phyloP scores from a whole-genome alignment of 2,888 invertebrate genomes.

The Cephus pulcher region DNA sequence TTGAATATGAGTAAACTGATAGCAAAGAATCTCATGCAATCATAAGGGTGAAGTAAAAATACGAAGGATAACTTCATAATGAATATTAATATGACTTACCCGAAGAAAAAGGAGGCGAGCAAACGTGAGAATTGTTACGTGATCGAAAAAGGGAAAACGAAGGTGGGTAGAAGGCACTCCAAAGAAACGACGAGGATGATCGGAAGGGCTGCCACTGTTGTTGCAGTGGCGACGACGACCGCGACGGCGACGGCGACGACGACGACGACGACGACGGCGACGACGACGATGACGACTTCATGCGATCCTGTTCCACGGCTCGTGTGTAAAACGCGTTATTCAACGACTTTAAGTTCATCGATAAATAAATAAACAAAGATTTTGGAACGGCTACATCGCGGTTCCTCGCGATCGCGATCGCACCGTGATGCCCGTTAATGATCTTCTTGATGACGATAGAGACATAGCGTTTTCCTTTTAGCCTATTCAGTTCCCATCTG shows the following conservation, averaged over 20 bases:
- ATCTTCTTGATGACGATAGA: slow-evolving; percentile 29
- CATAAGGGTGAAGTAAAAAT: too few species aligned
- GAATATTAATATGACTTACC: not conserved
- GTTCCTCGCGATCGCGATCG: slow-evolving; percentile 27
- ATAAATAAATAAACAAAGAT: slow-evolving; percentile 35
- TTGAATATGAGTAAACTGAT: too few species aligned
- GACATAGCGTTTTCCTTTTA: slow-evolving; percentile 28
- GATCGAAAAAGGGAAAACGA: slow-evolving; percentile 4
- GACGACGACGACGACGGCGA: slow-evolving; percentile 5
- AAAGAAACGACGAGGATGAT: slow-evolving; percentile 9
- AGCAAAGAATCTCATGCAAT: too few species aligned
- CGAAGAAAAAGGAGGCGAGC: not conserved
- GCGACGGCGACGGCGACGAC: slow-evolving; percentile 1
- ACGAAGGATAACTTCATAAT: too few species aligned
- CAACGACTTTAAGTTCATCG: slow-evolving; percentile 37
- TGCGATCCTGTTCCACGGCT: slow-evolving; percentile 28
- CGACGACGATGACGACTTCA: slow-evolving; percentile 23
- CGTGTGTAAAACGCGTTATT: slow-evolving; percentile 28
- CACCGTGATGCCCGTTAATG: slow-evolving; percentile 26
- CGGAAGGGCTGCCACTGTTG: not conserved
- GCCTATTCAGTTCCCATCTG: too few species aligned
- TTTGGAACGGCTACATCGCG: slow-evolving; percentile 42
- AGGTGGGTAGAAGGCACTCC: slow-evolving; percentile 5
- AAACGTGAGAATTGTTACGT: not conserved
- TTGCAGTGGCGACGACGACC: slow-evolving; percentile 16